These are phyloP conservation scores for Cervus canadensis DNA, from an alignment of 2,113 vertebrate species.

Conservation along the genomic window DNA sequence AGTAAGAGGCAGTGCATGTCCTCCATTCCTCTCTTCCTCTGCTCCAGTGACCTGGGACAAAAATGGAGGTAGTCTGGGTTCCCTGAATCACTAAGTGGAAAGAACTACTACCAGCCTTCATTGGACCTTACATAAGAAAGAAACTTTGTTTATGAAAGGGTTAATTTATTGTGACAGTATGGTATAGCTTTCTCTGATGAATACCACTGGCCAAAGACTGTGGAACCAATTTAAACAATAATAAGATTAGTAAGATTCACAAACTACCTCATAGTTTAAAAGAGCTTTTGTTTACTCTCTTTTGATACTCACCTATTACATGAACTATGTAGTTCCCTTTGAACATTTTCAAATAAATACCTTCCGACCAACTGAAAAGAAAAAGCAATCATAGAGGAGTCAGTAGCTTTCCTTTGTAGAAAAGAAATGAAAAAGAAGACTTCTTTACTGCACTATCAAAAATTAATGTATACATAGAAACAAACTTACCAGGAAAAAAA, in stretches of 20 bases:
- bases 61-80: not conserved
- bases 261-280: not conserved
- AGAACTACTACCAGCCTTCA: not conserved
- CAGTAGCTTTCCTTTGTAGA: not conserved
- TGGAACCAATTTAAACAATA: not conserved
- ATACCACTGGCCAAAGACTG: not conserved
- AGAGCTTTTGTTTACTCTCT: not conserved
- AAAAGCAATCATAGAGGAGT: not conserved
- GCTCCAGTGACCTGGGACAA: not conserved
- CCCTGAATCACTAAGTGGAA: not conserved
- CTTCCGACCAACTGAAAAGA: not conserved
- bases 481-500: not conserved
- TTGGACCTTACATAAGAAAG: not conserved
- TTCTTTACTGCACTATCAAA: not conserved
- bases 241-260: not conserved
- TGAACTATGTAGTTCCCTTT: not conserved
- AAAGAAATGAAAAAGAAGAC: not conserved
- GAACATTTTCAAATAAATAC: not conserved
- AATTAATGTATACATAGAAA: not conserved
- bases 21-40: not conserved
- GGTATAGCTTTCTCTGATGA: not conserved
- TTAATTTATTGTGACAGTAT: not conserved
- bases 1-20: no score
- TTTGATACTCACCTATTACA: not conserved
- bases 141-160: not conserved